These are phyloP conservation scores for Drosophila vallismaia DNA, from an alignment of 2,888 invertebrate species.

Conservation along the genomic window DNA sequence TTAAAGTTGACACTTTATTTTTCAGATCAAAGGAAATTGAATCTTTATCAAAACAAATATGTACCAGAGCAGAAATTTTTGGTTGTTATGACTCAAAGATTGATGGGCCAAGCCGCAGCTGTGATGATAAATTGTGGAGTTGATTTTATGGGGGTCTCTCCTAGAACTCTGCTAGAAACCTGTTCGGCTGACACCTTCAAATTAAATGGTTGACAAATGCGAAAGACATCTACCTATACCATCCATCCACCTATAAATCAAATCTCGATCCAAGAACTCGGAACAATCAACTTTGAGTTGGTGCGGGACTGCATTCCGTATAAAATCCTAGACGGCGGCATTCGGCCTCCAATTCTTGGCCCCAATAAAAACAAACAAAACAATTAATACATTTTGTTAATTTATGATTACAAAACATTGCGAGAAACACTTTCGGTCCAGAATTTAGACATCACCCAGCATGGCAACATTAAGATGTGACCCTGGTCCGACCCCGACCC, in stretches of 20 bases:
- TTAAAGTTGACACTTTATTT: conserved; percentile 9
- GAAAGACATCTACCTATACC: conserved; percentile 31
- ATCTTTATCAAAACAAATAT: conserved; percentile 22
- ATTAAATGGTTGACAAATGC: conserved; percentile 58
- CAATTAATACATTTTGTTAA: conserved; percentile 82
- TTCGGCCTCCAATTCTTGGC: conserved; percentile 62
- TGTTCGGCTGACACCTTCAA: conserved; percentile 43
- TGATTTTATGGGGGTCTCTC: conserved; percentile 19
- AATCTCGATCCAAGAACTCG: conserved; percentile 17
- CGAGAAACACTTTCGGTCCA: conserved; percentile 74
- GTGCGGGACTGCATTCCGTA: conserved; percentile 9
- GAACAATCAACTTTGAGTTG: conserved; percentile 20
- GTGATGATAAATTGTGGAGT: conserved; percentile 19
- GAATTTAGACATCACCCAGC: conserved; percentile 76
- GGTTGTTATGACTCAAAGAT: neutral
- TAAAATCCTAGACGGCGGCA: conserved; percentile 60
- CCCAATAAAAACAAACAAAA: conserved; percentile 78
- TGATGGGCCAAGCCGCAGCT: conserved; percentile 16
- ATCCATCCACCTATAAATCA: conserved; percentile 42
- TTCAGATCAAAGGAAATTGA: neutral
- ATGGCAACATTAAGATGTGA: conserved; percentile 19
- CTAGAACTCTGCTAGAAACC: conserved; percentile 14
- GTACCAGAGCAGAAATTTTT: conserved; percentile 9
- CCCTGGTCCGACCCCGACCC: conserved; percentile 27
- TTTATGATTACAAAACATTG: conserved; percentile 81